A percentile compares a stretch with the other conserved stretches of the same genome.
Evolutionary conservation across 2,888 invertebrate species (phyloP).

Genomic region (Drosophila nigricruria): DNA sequence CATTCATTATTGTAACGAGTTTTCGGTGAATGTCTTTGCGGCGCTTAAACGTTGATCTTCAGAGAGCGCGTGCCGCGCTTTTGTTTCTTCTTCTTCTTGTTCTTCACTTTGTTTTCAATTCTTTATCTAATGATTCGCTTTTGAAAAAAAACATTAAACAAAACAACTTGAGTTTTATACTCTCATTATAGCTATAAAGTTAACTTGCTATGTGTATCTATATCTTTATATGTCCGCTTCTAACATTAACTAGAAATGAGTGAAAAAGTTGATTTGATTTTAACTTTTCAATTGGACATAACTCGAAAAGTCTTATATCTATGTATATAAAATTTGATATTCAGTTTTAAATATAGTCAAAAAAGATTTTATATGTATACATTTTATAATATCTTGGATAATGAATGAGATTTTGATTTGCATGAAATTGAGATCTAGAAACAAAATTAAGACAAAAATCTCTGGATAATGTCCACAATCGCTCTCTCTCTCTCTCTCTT

Average conservation of each 20-base stretch:
- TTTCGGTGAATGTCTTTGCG: conserved; percentile 32
- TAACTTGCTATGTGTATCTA: neutral
- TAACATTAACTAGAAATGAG: neutral
- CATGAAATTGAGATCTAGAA: too few species aligned
- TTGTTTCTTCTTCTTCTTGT: conserved; percentile 9
- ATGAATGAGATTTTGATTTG: too few species aligned
- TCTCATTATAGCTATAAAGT: neutral
- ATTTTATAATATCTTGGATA: too few species aligned
- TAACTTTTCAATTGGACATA: neutral
- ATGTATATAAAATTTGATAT: neutral
- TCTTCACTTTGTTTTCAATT: neutral
- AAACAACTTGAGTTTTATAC: neutral
- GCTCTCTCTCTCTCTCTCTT: too few species aligned
- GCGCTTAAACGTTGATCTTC: conserved; percentile 7
- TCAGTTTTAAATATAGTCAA: neutral
- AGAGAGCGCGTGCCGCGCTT: conserved; percentile 43
- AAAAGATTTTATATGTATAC: too few species aligned
- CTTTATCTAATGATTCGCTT: neutral
- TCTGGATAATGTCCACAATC: too few species aligned
- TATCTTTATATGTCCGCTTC: neutral
- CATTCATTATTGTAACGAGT: conserved; percentile 4
- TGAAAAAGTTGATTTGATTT: neutral
- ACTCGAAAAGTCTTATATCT: neutral
- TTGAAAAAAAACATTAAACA: neutral
- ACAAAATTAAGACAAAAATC: too few species aligned